A percentile compares a stretch with the other conserved stretches of the same genome.
Evolutionary conservation across 2,113 vertebrate species (phyloP).

Genomic region (Chloroceryle aenea): DNA sequence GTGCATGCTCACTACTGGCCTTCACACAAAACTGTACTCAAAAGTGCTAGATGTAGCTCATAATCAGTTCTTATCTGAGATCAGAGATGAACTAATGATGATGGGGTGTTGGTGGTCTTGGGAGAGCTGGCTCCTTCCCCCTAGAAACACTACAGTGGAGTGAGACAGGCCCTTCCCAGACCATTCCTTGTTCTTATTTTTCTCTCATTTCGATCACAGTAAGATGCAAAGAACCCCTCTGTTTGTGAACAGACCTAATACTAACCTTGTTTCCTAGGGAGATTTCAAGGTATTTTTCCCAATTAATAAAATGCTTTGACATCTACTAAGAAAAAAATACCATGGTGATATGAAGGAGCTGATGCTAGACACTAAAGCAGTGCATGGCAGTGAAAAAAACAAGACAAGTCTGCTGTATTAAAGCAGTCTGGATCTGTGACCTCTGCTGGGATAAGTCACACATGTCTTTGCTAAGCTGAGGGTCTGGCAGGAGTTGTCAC

Average conservation of each 20-base stretch:
- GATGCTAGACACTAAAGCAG: background rate
- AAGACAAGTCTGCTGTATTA: background rate
- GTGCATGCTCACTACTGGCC: background rate
- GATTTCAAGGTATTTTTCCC: background rate
- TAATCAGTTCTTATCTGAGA: background rate
- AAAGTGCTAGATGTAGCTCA: background rate
- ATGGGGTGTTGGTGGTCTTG: background rate
- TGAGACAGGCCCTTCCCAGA: background rate
- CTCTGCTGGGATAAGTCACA: background rate
- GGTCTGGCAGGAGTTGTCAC: background rate
- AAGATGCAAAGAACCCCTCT: background rate
- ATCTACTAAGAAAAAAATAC: background rate
- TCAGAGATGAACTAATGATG: background rate
- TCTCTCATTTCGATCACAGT: background rate
- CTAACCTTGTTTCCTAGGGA: background rate
- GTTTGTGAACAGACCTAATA: background rate
- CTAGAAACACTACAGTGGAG: background rate
- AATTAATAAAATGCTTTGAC: background rate
- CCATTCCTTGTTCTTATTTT: background rate
- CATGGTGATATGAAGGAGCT: background rate
- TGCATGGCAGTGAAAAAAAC: background rate
- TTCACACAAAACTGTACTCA: background rate
- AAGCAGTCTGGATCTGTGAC: background rate
- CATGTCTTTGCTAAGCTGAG: background rate
- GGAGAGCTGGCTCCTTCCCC: background rate